Evolutionary conservation across 2,113 vertebrate genomes (phyloP), one percentile per base, ranked within the genome.

Genomic region (Ceratotherium simum): DNA sequence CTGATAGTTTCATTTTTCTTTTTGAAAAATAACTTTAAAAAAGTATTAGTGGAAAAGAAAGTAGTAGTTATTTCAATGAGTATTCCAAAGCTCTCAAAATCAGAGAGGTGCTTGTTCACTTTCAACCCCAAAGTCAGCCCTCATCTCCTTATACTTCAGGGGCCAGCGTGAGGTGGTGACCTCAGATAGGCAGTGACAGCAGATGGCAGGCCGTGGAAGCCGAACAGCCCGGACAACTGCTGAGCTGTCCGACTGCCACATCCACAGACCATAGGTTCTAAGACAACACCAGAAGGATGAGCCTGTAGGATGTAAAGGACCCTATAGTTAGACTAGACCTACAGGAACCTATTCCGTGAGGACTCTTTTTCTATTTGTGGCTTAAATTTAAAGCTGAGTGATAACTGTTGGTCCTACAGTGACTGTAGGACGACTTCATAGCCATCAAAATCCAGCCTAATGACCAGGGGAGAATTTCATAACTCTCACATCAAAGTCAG

Each of bases 381-480:
- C 73, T 84, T 88, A 78, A 75, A 48, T 95, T 73, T 48, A 96
- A 96, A 97, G 23, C 5, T 69, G 29, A 79, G 65, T 29, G 17
- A 17, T 51, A 33, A 80, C 33, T 8, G 5, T 79, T 20, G 12
- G 31, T 5, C 42, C 54, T 75, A 70, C 91, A 86, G 36, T 46
- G 62, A 92, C 23, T 42, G 0, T 54, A 54, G 51, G 51, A 13
- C 13, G 13, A 54, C n/a, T 87, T 97, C 46, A n/a, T 76, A 16
- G 39, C 46, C 27, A 65, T n/a, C 80, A 94, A 94, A 86, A 51
- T 64, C 48, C 64, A 89, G 3, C 8, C 64, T 58, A 33, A 67
- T 56, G 31, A 90, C 36, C 5, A 58, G 8, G 21, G 29, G 33
- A 29, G 51, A 89, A 39, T 56, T 64, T 90, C 27, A 27, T 33